Base-by-base conservation (phyloP, 2,797 vertebrate species). In the Molossus molossus region DNA sequence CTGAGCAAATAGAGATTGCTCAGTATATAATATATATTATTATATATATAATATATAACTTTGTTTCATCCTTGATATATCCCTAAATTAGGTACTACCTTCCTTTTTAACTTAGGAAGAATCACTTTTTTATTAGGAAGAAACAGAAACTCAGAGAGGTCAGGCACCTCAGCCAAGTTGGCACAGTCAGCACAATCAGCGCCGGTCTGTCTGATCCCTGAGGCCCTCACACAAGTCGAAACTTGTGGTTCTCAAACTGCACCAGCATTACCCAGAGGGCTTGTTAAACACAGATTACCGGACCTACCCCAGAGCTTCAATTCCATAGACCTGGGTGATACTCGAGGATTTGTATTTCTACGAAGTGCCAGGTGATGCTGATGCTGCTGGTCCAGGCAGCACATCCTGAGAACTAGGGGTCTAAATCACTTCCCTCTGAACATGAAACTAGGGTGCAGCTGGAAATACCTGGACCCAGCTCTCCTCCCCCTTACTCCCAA, bases 91-190 rank as follows among this genome's bases (percentile, higher is more conserved):
- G 29, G 37, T 33, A 17, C 8, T 18, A 1, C 23, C 12, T 29
- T 91, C 11, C 25, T 60, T 60, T 65, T 82, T 64, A 76, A 81
- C 40, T 89, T 83, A 55, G 76, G 58, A 76, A 88, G 87, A 86
- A 94, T 62, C 9, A 15, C 2, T 37, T 69, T 69, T 69, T 67
- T 50, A 50, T 81, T 55, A 79, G 53, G 17, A 79, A 57, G 76
- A 57, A 57, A 73, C 18, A 50, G 11, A 88, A 21, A 6, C n/a
- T 85, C 73, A 80, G 69, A 75, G 17, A 94, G 25, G 25, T 18
- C 60, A 84, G 70, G 33, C 75, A 45, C 87, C 20, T 57, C 12
- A 3, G 40, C 29, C 20, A n/a, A 50, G 10, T 45, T 80, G 27
- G 10, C 58, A 57, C 13, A 86, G 27, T 75, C 62, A 72, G 27